These are phyloP conservation scores for Cephus rjabovi DNA, from an alignment of 2,888 invertebrate species.

Conservation along the genomic window DNA sequence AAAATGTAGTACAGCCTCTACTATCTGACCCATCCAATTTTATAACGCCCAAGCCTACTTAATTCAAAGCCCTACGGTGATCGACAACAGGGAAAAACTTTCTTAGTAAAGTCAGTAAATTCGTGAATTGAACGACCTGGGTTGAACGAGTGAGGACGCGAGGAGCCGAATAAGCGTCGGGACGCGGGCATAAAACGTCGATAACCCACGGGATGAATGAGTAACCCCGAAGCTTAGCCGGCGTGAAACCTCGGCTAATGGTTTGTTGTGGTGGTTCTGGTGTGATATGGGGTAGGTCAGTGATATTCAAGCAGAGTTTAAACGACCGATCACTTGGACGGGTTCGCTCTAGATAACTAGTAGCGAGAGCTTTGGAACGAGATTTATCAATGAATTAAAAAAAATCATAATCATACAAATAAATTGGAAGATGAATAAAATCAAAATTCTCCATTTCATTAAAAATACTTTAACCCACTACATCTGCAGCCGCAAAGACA, in stretches of 20 bases:
- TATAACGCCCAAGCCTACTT: neutral
- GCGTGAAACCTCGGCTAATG: conserved; percentile 39
- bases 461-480: neutral
- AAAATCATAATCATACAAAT: neutral
- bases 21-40: neutral
- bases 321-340: conserved; percentile 47
- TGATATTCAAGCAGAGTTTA: conserved; percentile 47
- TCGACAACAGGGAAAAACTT: neutral
- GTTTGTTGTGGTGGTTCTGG: conserved; percentile 38
- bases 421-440: neutral
- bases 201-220: conserved; percentile 45
- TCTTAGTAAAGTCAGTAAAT: neutral
- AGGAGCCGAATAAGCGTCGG: neutral
- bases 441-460: neutral
- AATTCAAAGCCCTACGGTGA: neutral
- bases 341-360: conserved; percentile 27
- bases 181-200: conserved; percentile 38
- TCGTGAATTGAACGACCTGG: neutral
- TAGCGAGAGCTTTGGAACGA: conserved; percentile 38
- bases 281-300: conserved; percentile 45
- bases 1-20: neutral
- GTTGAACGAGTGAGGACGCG: neutral
- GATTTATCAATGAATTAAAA: conserved; percentile 6
- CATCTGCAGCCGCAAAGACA: neutral
- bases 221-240: conserved; percentile 15